These are phyloP conservation scores for Conopomorpha cramerella DNA, from an alignment of 1,140 invertebrate genomes.

Conservation along the genomic window DNA sequence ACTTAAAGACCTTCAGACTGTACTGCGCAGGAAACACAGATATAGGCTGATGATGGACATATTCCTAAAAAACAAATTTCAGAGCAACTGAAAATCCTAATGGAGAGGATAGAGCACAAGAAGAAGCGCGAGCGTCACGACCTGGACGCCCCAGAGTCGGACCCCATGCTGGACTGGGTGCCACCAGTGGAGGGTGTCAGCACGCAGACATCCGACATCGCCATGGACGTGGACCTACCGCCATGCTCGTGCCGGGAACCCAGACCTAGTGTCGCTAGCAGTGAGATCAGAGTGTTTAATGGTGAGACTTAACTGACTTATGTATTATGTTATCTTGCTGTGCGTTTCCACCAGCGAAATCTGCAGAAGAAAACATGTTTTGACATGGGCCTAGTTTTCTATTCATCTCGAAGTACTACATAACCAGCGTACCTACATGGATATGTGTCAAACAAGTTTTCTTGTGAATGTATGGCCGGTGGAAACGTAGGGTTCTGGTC, in stretches of 20 bases:
- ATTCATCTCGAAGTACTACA: too few species aligned
- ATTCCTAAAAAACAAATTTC: not conserved
- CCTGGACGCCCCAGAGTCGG: constrained; percentile 5
- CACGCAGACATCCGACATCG: constrained; percentile 23
- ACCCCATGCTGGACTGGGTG: constrained; percentile 17
- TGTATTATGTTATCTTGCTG: constrained; percentile 1
- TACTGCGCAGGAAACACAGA: too few species aligned
- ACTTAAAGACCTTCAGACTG: too few species aligned
- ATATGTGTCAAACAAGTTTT: too few species aligned
- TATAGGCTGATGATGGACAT: too few species aligned
- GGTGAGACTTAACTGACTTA: constrained; percentile 10
- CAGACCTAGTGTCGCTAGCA: constrained; percentile 10
- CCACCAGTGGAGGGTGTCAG: constrained; percentile 16
- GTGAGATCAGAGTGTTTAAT: constrained; percentile 11
- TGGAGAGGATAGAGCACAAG: constrained; percentile 28
- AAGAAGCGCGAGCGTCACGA: constrained; percentile 17
- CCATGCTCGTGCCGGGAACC: constrained; percentile 24
- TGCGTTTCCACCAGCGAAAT: too few species aligned
- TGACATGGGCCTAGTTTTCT: too few species aligned
- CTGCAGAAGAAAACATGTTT: too few species aligned
- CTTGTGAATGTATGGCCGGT: too few species aligned
- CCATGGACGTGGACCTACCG: constrained; percentile 12
- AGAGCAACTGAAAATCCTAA: constrained; percentile 40
- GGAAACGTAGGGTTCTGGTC: too few species aligned
- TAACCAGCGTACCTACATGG: too few species aligned